Conservation (phyloP, 2,797 vertebrate genomes). For the Pachyuromys duprasi region DNA sequence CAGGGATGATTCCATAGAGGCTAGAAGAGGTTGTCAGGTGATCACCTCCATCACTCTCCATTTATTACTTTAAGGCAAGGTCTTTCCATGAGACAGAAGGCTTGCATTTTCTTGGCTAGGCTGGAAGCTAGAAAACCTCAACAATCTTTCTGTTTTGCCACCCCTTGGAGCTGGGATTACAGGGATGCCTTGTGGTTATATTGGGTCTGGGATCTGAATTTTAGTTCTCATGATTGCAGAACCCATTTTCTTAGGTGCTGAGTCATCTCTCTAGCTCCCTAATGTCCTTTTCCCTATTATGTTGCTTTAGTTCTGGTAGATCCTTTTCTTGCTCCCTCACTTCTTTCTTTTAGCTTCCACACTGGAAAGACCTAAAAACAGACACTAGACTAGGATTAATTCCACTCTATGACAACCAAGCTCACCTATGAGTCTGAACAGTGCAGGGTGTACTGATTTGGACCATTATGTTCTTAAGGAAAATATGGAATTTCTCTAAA, state of each 20-base stretch:
- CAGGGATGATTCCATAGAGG: not conserved
- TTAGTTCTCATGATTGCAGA: not conserved
- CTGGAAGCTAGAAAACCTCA: not conserved
- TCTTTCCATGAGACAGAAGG: not conserved
- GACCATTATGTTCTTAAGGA: not conserved
- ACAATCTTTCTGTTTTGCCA: not conserved
- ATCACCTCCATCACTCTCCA: no score
- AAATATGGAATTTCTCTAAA: constrained; percentile 10
- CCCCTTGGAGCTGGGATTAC: not conserved
- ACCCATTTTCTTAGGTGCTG: not conserved
- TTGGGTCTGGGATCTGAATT: not conserved
- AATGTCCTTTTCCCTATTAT: not conserved
- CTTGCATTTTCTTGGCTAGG: not conserved
- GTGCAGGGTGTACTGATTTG: not conserved
- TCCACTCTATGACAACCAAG: not conserved
- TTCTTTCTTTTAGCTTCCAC: not conserved
- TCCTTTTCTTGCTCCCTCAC: not conserved
- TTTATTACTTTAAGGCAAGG: not conserved
- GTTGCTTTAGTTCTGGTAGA: not conserved
- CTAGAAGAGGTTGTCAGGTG: not conserved
- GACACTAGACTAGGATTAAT: not conserved
- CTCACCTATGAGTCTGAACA: not conserved
- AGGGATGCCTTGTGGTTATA: not conserved
- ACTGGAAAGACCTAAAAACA: not conserved
- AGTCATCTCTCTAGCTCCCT: not conserved